These are phyloP conservation scores for Chelmon rostratus DNA, from an alignment of 2,797 vertebrate genomes.

Conservation along the genomic window DNA sequence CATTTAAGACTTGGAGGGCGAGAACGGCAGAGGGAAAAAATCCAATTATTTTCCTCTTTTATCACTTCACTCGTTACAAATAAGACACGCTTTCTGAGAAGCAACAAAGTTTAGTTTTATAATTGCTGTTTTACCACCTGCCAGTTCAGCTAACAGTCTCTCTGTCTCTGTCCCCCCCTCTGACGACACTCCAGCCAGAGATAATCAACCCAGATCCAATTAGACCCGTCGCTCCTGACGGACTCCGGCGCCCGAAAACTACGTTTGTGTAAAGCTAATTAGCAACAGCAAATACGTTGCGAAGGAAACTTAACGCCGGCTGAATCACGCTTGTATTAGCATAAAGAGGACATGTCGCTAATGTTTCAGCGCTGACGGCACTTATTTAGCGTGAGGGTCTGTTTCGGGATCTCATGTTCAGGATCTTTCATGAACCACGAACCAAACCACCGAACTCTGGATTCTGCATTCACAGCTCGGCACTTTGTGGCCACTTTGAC, in stretches of 20 bases:
- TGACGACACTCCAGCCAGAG: conserved; percentile 42
- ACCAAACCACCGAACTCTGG: no score
- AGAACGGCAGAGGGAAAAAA: conserved; percentile 66
- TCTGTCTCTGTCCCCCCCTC: conserved; percentile 55
- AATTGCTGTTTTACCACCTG: conserved; percentile 84
- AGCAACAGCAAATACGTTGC: no score
- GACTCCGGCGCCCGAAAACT: neutral
- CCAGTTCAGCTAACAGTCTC: conserved; percentile 73
- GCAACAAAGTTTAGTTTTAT: conserved; percentile 79
- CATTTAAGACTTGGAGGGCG: conserved; percentile 68
- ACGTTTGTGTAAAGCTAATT: no score
- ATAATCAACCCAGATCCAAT: conserved; percentile 70
- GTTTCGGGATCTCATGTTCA: no score
- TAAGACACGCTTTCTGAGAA: conserved; percentile 77
- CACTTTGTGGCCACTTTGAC: no score
- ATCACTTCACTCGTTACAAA: conserved; percentile 78
- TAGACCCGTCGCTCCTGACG: conserved; percentile 37
- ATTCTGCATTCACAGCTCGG: no score
- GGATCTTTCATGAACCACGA: no score
- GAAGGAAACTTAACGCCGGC: no score
- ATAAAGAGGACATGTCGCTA: no score
- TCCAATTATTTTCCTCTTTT: conserved; percentile 83
- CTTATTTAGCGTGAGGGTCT: no score
- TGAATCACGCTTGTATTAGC: no score
- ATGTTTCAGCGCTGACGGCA: no score